These are phyloP conservation scores for Saxidomus purpurata DNA, from an alignment of 1,140 invertebrate species.

Conservation along the genomic window DNA sequence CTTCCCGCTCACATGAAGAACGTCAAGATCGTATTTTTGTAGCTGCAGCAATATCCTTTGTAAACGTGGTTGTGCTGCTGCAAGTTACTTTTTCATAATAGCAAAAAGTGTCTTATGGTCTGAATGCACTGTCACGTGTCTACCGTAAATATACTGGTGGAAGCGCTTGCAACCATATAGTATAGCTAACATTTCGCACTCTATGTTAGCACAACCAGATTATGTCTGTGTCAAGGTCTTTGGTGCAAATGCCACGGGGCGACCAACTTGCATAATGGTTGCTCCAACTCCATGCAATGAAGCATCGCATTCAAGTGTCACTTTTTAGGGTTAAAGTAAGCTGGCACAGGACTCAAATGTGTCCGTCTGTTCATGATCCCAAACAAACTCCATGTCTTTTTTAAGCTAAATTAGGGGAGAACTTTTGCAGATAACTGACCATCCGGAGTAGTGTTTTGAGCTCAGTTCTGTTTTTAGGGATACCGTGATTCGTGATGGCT, in stretches of 20 bases:
- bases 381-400: too few species aligned
- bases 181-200: slow-evolving; percentile 37
- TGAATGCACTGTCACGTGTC: slow-evolving; percentile 62
- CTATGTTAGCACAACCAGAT: slow-evolving; percentile 25
- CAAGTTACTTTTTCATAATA: too few species aligned
- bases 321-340: background rate
- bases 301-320: background rate
- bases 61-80: too few species aligned
- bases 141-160: slow-evolving; percentile 83
- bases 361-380: too few species aligned
- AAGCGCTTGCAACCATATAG: slow-evolving; percentile 84
- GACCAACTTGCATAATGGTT: slow-evolving; percentile 84
- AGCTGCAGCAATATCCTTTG: too few species aligned
- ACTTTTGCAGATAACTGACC: background rate
- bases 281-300: slow-evolving; percentile 83
- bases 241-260: too few species aligned
- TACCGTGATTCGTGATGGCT: background rate
- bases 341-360: background rate
- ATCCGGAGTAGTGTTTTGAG: background rate
- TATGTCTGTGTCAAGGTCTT: slow-evolving; percentile 82
- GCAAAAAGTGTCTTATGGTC: slow-evolving; percentile 7
- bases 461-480: background rate
- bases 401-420: background rate
- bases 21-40: too few species aligned
- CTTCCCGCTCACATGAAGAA: too few species aligned